Base-by-base conservation (phyloP, 2,888 invertebrate genomes). In the Nymphalis polychloros region DNA sequence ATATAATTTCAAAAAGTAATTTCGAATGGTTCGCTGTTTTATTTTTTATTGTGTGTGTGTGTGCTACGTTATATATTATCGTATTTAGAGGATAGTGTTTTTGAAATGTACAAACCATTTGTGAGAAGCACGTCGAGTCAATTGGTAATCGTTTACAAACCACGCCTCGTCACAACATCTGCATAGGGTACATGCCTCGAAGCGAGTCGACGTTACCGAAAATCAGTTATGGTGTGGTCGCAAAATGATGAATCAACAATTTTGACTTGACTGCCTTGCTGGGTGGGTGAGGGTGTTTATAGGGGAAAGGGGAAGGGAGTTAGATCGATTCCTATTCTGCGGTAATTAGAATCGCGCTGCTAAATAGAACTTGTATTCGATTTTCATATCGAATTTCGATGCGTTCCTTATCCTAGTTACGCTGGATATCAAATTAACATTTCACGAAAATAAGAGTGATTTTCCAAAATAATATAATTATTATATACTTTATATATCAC, bases 251-350 rank as follows among this genome's bases (percentile, higher is more conserved):
- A 79, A 78, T 82, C 79, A 81, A 80, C 79, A 79, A 81, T 79
- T 79, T 81, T 80, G 80, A 79, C 78, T 81, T 79, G 77, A 77
- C 77, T 75, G 80, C 78, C 79, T 79, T 78, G 77, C 74, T 74
- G 74, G 76, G 68, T 74, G 78, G 78, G 75, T 78, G 77, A 75
- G 70, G 76, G 77, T 75, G 68, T 75, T 68, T 75, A 75, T 77
- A 72, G 79, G 75, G 68, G 76, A 69, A 75, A 75, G 78, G 73
- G 79, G 74, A 78, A 78, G 76, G 71, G 76, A 78, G 88, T 87
- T 88, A 91, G 91, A 90, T 91, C 90, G 92, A 92, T 91, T 86
- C 87, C 80, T 89, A 89, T 90, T 90, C 89, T 83, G 86, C 83
- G 85, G 85, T 90, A 91, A 92, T 91, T 92, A 92, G 90, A 90